Evolutionary conservation across 1,140 invertebrate genomes (phyloP).

Genomic region (Phenacoccus solenopsis): DNA sequence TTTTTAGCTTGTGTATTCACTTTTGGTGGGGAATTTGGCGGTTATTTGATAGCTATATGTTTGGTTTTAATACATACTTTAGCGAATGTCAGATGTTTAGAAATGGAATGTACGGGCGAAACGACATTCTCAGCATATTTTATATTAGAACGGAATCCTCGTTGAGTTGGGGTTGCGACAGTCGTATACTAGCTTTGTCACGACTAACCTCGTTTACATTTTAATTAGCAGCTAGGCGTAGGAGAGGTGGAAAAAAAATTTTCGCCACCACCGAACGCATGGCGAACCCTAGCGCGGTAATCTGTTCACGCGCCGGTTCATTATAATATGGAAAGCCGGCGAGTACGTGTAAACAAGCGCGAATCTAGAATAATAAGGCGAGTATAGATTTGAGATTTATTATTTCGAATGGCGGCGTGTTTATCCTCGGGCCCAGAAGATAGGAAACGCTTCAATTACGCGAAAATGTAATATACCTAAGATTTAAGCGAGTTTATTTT

Average conservation of each 20-base stretch:
- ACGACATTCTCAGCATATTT: not conserved
- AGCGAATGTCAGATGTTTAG: not conserved
- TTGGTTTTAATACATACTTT: not conserved
- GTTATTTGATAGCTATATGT: not conserved
- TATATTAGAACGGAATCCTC: not conserved
- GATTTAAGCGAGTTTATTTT: conserved; percentile 4
- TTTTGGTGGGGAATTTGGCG: not conserved
- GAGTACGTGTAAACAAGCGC: too few relatives aligned
- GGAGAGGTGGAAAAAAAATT: too few relatives aligned
- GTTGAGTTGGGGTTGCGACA: not conserved
- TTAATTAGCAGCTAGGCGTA: not conserved
- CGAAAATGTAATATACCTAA: conserved; percentile 6
- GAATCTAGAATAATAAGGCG: too few relatives aligned
- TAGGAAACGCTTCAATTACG: conserved; percentile 6
- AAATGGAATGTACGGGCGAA: not conserved
- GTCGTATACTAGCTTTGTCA: not conserved
- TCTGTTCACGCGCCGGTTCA: too few relatives aligned
- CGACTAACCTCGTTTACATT: not conserved
- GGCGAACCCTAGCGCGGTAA: too few relatives aligned
- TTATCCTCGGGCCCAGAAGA: not conserved
- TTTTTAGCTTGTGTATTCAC: not conserved
- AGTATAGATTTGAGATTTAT: not conserved
- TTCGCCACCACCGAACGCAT: too few relatives aligned
- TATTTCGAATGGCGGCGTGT: not conserved
- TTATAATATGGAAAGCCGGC: too few relatives aligned